phyloP scores from a whole-genome alignment of 2,888 invertebrate genomes.

The Seira sanloemensis region DNA sequence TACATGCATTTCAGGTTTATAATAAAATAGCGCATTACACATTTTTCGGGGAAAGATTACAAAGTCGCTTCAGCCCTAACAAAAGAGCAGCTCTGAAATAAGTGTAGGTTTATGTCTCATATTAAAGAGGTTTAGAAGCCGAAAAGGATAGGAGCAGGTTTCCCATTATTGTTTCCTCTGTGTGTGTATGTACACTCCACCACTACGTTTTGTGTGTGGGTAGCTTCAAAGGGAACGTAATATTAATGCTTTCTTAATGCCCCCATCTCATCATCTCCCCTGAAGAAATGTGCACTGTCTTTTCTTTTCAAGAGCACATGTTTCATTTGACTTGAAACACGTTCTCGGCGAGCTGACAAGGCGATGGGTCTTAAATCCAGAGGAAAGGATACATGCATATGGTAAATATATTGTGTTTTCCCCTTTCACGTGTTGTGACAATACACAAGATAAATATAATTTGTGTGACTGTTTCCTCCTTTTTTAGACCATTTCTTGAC shows the following conservation, averaged over 20 bases:
- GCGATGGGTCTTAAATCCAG: too few species aligned
- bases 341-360: too few species aligned
- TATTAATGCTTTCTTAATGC: neutral
- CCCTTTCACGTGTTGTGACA: too few species aligned
- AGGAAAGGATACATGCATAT: too few species aligned
- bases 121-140: constrained; percentile 27
- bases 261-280: neutral
- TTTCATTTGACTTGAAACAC: constrained; percentile 50
- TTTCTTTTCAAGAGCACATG: constrained; percentile 53
- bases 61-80: constrained; percentile 37
- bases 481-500: too few species aligned
- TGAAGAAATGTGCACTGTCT: constrained; percentile 14
- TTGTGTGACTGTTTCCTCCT: too few species aligned
- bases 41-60: constrained; percentile 26
- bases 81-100: constrained; percentile 49
- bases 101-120: constrained; percentile 60
- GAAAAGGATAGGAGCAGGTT: constrained; percentile 35
- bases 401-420: too few species aligned
- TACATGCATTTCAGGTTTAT: neutral
- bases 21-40: constrained; percentile 14
- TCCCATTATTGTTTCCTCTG: neutral
- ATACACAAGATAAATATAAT: too few species aligned
- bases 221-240: neutral
- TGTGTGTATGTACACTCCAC: too few species aligned
- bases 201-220: too few species aligned